Evolutionary conservation across 2,888 invertebrate species (phyloP).

Genomic region (Scelioninae gen. 1): DNA sequence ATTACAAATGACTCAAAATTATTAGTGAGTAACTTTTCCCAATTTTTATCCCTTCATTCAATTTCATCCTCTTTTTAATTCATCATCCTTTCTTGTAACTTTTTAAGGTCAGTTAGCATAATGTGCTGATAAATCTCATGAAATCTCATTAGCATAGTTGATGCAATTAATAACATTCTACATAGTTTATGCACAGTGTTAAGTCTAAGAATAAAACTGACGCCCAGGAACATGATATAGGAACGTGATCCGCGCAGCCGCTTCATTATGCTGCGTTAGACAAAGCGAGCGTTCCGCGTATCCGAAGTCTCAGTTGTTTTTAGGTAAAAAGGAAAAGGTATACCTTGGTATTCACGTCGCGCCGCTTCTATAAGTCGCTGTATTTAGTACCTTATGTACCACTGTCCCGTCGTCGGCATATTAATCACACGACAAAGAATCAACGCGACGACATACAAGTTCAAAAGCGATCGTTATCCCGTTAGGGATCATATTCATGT

Average conservation of each 20-base stretch:
- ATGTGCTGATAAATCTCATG: constrained; percentile 32
- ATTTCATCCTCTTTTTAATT: no score
- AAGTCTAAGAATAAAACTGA: constrained; percentile 50
- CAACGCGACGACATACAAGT: constrained; percentile 14
- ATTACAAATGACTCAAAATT: no score
- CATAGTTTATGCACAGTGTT: constrained; percentile 42
- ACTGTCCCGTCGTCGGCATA: constrained; percentile 63
- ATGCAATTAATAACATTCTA: constrained; percentile 51
- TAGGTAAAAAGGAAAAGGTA: constrained; percentile 60
- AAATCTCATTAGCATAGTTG: constrained; percentile 40
- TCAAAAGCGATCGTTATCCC: constrained; percentile 30
- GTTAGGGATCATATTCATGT: constrained; percentile 4
- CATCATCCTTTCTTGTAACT: no score
- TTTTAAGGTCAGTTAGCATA: neutral
- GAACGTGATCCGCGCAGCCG: constrained; percentile 60
- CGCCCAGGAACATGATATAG: constrained; percentile 51
- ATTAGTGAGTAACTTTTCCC: no score
- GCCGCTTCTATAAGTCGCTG: constrained; percentile 38
- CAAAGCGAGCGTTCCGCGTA: constrained; percentile 56
- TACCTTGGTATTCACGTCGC: constrained; percentile 53
- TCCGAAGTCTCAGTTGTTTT: constrained; percentile 57
- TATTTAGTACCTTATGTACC: constrained; percentile 68
- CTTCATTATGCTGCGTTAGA: constrained; percentile 58
- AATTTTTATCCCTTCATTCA: no score
- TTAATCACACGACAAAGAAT: constrained; percentile 42